phyloP scores from a whole-genome alignment of 64 coral and sea anemone genomes.

The Stichodactyla helianthus region DNA sequence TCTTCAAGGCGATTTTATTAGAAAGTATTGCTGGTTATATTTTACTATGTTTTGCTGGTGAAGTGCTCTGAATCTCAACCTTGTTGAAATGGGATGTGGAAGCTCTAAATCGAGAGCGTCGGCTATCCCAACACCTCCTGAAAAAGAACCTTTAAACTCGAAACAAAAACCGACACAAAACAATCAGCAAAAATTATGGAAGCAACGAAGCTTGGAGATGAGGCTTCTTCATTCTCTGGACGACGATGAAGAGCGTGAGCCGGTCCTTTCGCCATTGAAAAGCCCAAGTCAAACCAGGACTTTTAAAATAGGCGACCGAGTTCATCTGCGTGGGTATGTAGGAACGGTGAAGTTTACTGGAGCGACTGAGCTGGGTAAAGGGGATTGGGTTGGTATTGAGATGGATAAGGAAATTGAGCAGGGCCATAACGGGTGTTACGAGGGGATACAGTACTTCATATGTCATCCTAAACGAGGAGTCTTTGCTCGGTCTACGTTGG shows the following conservation, averaged over 20 bases:
- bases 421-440: conserved; percentile 57
- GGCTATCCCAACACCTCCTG: neutral
- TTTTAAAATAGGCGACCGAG: conserved; percentile 48
- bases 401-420: conserved; percentile 42
- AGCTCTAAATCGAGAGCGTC: neutral
- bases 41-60: neutral
- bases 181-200: neutral
- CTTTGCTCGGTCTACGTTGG: conserved; percentile 45
- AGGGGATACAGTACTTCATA: conserved; percentile 37
- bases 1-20: neutral
- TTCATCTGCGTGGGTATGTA: conserved; percentile 62
- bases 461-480: conserved; percentile 63
- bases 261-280: neutral
- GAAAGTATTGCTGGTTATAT: neutral
- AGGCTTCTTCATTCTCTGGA: neutral
- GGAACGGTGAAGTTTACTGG: conserved; percentile 72
- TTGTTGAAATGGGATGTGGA: conserved; percentile 1
- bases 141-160: neutral
- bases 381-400: conserved; percentile 73
- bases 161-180: neutral
- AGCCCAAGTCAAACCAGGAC: neutral
- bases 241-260: neutral
- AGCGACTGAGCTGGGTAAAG: conserved; percentile 41
- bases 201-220: conserved; percentile 6
- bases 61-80: neutral